phyloP scores from a whole-genome alignment of 2,113 vertebrate genomes.

The Acrocephalus arundinaceus region DNA sequence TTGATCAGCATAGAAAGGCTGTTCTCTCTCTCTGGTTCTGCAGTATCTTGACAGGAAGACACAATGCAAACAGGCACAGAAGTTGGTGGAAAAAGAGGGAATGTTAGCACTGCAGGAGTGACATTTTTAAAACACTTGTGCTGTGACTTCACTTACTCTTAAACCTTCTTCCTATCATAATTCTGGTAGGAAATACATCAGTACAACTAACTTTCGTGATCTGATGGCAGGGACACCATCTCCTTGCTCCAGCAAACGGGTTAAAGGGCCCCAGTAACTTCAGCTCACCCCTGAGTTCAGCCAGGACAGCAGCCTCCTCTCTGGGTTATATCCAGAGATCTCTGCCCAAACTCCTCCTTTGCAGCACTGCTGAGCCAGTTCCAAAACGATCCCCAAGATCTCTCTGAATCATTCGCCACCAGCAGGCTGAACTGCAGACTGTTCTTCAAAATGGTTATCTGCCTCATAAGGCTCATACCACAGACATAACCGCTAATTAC shows the following conservation, averaged over 20 bases:
- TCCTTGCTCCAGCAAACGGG: background rate
- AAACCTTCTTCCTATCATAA: background rate
- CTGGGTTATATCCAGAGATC: background rate
- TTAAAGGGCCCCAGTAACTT: no score
- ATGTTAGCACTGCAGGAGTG: background rate
- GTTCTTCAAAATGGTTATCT: slow-evolving; percentile 13
- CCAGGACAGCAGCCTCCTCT: background rate
- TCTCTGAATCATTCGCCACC: background rate
- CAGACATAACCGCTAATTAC: slow-evolving; percentile 34
- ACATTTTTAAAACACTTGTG: background rate
- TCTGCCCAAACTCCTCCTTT: background rate
- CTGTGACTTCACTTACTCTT: background rate
- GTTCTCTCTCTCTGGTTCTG: background rate
- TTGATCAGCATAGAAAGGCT: background rate
- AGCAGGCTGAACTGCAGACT: background rate
- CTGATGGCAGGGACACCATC: background rate
- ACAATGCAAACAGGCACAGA: background rate
- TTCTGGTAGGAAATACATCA: background rate
- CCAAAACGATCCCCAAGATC: background rate
- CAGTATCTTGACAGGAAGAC: background rate
- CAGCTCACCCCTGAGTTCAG: background rate
- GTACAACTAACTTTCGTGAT: background rate
- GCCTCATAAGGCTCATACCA: slow-evolving; percentile 5
- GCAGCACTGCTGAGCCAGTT: background rate
- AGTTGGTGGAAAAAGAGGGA: background rate